Conservation (phyloP, 2,888 invertebrate genomes). For the Lasioglossum morio region DNA sequence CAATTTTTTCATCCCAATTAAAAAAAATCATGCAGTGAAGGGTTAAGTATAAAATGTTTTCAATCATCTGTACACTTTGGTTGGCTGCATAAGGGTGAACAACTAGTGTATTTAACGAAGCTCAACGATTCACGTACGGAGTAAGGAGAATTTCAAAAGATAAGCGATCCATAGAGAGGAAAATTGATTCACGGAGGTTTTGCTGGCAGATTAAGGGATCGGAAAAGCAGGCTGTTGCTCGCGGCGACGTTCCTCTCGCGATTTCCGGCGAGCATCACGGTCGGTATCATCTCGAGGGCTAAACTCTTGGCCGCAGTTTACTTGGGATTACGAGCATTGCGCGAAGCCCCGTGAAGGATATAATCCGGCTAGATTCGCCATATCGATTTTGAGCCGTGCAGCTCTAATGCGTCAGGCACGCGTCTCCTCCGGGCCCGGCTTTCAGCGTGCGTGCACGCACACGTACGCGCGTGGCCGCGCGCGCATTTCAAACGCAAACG, state of each 20-base stretch:
- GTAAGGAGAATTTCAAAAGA: no score
- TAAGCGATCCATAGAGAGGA: no score
- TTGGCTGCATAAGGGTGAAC: no score
- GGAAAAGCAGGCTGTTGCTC: not conserved
- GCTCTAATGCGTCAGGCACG: conserved; percentile 71
- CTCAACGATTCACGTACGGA: no score
- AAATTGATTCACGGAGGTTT: no score
- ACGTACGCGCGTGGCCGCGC: conserved; percentile 55
- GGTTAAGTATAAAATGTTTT: no score
- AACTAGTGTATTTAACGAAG: no score
- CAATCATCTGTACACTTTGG: no score
- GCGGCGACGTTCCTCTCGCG: not conserved
- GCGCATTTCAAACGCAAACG: conserved; percentile 52
- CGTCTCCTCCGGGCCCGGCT: conserved; percentile 50
- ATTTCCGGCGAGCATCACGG: not conserved
- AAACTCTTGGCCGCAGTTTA: conserved; percentile 75
- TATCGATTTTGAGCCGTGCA: conserved; percentile 83
- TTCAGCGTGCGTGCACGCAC: conserved; percentile 57
- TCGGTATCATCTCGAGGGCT: conserved; percentile 10
- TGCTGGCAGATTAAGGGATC: no score
- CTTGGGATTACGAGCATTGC: conserved; percentile 80
- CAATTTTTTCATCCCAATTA: no score
- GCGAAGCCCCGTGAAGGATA: conserved; percentile 83
- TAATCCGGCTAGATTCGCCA: conserved; percentile 83
- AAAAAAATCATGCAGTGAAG: no score